Base-by-base conservation (phyloP, 2,888 invertebrate genomes). In the Helobdella robusta region DNA sequence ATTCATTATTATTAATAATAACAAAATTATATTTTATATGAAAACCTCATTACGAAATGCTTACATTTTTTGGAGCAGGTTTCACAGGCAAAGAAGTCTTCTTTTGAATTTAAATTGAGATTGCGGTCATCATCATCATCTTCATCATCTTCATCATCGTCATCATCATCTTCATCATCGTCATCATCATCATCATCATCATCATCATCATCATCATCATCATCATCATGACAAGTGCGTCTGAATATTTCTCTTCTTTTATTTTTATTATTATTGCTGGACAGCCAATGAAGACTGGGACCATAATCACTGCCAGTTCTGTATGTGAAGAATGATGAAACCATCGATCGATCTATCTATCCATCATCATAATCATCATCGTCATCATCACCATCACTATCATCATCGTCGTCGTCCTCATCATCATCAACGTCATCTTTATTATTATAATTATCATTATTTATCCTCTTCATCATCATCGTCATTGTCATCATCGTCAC, bases 381-480 rank as follows among this genome's bases (percentile, higher is more conserved):
- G 20, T 58, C 59, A 28, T 58, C 59, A 58, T 58, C 59, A 28
- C 30, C 59, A 58, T 58, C 59, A 28, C 30, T 32, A 58, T 58
- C 59, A 58, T 58, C 59, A 58, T 58, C 59, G 35, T 59, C 59
- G 18, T 59, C 52, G 20, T 20, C 52, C 11, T 20, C n/a, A 52
- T 20, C 23, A 52, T 52, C 52, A 60, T 63, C 63, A 60, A 32
- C 63, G n/a, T 61, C 34, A 60, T 60, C 63, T 28, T 63, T 35
- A 28, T 60, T 59, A 60, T 60, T 35, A 60, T 61, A 59, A 60
- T 63, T 59, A 60, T 63, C 59, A 60, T 63, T 59, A 28, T 63
- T 61, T 25, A 60, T 60, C 63, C 23, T 63, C 59, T 18, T 60
- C 63, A 60, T 60, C 59, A 60, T 61, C 63, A 60, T 63, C 63